Evolutionary conservation across 2,888 invertebrate genomes (phyloP).

Genomic region (Quadroppia sp.): DNA sequence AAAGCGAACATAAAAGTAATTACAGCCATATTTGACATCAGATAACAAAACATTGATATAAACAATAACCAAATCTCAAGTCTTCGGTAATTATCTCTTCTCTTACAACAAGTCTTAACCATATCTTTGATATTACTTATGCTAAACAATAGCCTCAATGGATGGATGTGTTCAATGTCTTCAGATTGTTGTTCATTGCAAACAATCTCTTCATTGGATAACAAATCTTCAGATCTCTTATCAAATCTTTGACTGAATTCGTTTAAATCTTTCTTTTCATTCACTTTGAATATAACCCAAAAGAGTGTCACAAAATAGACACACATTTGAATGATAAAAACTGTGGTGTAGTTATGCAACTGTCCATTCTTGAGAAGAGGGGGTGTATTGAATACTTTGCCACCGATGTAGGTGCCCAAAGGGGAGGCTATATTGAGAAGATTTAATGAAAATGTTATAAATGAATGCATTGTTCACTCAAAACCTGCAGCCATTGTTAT

Average conservation of each 20-base stretch:
- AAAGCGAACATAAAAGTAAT: conserved; percentile 27
- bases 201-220: background rate
- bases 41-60: background rate
- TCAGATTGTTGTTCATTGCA: background rate
- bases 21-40: conserved; percentile 13
- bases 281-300: background rate
- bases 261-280: conserved; percentile 25
- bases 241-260: background rate
- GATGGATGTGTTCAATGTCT: conserved; percentile 1
- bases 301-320: background rate
- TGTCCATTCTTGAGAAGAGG: conserved; percentile 24
- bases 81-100: background rate
- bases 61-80: conserved; percentile 34
- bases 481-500: too few relatives aligned
- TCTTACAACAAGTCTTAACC: conserved; percentile 19
- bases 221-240: background rate
- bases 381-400: background rate
- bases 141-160: conserved; percentile 23
- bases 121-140: conserved; percentile 28
- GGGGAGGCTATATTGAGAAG: background rate
- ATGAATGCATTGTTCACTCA: too few relatives aligned
- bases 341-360: conserved; percentile 30
- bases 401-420: conserved; percentile 21
- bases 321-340: background rate
- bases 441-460: background rate